Percentiles rank a stretch among this genome's conserved stretches.
These are phyloP conservation scores for Porites australiensis DNA, from an alignment of 64 coral and sea anemone species.

Conservation along the genomic window DNA sequence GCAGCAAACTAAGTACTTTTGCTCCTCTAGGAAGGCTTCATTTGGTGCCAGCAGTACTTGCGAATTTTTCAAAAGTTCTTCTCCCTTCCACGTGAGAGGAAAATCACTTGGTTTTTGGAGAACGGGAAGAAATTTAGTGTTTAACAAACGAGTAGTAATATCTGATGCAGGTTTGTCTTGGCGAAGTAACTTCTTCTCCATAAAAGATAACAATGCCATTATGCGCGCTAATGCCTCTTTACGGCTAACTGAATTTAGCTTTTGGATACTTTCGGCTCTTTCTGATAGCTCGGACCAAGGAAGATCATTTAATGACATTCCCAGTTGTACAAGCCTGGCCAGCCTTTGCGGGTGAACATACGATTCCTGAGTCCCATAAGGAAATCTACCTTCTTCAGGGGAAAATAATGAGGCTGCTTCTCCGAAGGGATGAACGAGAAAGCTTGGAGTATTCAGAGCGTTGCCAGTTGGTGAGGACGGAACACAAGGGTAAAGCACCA, in stretches of 20 bases:
- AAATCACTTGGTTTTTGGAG: conserved; percentile 27
- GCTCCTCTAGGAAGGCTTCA: conserved; percentile 30
- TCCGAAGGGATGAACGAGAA: conserved; percentile 56
- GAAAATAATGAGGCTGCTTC: conserved; percentile 36
- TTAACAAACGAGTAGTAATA: background rate
- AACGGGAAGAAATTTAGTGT: conserved; percentile 61
- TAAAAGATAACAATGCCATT: conserved; percentile 8
- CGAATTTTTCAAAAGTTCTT: background rate
- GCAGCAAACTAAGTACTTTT: conserved; percentile 74
- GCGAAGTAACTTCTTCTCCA: conserved; percentile 40
- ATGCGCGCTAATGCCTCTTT: conserved; percentile 13
- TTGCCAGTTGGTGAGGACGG: conserved; percentile 40
- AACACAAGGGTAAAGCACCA: conserved; percentile 39
- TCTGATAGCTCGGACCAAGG: conserved; percentile 42
- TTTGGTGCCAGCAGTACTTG: conserved; percentile 20
- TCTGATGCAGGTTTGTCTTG: background rate
- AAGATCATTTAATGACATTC: conserved; percentile 67
- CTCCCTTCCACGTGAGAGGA: conserved; percentile 56
- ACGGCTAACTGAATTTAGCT: conserved; percentile 30
- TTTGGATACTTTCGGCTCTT: conserved; percentile 66
- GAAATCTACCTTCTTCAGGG: conserved; percentile 60
- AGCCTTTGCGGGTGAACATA: conserved; percentile 16
- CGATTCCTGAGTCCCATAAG: conserved; percentile 20
- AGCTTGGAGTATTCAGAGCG: background rate
- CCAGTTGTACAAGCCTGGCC: conserved; percentile 34